phyloP scores from a whole-genome alignment of 1,140 invertebrate species.

The Onthophagus taurus region DNA sequence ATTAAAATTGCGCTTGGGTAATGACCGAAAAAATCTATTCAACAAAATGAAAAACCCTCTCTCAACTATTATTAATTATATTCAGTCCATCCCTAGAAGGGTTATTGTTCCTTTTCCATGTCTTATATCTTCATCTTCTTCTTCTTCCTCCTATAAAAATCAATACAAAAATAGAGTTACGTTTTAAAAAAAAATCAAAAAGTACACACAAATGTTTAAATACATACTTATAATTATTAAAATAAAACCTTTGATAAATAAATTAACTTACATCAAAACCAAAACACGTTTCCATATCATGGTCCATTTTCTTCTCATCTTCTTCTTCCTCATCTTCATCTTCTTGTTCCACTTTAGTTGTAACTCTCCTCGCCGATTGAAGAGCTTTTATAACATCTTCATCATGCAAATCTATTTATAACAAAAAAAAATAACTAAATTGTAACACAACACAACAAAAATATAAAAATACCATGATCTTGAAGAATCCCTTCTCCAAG shows the following conservation, averaged over 20 bases:
- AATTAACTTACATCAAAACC: constrained; percentile 65
- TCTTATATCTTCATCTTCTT: constrained; percentile 25
- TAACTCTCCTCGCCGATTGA: constrained; percentile 27
- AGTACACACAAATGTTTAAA: constrained; percentile 2
- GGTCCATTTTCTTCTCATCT: constrained; percentile 39
- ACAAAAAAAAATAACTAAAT: neutral
- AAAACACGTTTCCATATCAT: constrained; percentile 74
- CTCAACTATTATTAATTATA: too few relatives aligned
- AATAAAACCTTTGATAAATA: constrained; percentile 1
- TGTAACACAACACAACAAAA: neutral
- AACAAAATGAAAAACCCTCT: too few relatives aligned
- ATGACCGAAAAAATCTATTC: too few relatives aligned
- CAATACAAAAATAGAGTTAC: too few relatives aligned
- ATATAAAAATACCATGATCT: constrained; percentile 25
- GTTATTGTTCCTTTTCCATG: constrained; percentile 28
- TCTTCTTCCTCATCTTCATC: constrained; percentile 35
- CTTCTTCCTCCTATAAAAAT: constrained; percentile 30
- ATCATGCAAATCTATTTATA: constrained; percentile 28
- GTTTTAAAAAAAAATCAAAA: constrained; percentile 15
- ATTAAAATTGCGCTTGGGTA: too few relatives aligned
- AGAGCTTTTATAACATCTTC: constrained; percentile 35
- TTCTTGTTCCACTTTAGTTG: constrained; percentile 29
- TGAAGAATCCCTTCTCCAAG: constrained; percentile 32
- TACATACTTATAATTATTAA: neutral
- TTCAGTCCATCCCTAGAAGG: constrained; percentile 27